A percentile compares a stretch with the other conserved stretches of the same genome.
phyloP scores from a whole-genome alignment of 2,113 vertebrate species.

The Sisor rabdophorus region DNA sequence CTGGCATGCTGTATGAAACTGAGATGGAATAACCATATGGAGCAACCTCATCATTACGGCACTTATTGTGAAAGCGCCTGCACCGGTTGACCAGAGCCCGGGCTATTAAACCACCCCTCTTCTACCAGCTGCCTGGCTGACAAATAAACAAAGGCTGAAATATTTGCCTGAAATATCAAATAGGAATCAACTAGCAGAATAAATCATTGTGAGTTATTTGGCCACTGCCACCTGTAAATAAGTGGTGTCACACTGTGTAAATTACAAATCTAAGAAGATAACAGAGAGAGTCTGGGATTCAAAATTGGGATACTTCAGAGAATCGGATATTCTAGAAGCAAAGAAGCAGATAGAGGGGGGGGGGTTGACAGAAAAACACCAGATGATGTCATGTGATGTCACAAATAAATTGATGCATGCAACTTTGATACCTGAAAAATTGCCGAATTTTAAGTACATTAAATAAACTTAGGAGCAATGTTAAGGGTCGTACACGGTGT shows the following conservation, averaged over 20 bases:
- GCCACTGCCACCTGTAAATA: conserved; percentile 4
- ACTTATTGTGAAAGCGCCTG: conserved; percentile 39
- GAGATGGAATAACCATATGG: conserved; percentile 49
- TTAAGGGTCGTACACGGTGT: no score
- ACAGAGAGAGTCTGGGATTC: neutral
- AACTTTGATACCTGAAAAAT: no score
- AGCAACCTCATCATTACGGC: conserved; percentile 57
- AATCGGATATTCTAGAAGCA: neutral
- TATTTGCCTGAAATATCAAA: conserved; percentile 17
- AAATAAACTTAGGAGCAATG: no score
- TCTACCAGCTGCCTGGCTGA: conserved; percentile 37
- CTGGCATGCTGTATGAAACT: conserved; percentile 49
- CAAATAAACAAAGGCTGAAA: conserved; percentile 26
- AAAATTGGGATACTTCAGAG: neutral
- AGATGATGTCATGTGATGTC: no score
- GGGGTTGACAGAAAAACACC: no score
- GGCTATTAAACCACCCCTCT: conserved; percentile 41
- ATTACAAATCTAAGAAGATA: conserved; percentile 20
- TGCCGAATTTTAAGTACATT: no score
- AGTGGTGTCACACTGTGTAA: neutral
- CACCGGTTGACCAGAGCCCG: conserved; percentile 34
- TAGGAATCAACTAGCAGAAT: neutral
- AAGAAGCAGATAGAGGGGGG: no score
- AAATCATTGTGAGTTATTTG: neutral
- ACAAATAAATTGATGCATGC: no score